phyloP scores from a whole-genome alignment of 2,113 vertebrate genomes.

The rat (Rattus norvegicus) region GRCr8 NC_086024.1:95261001-95261500 shows the following conservation, averaged over 20 bases:
- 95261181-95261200: conserved; percentile 27
- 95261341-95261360: conserved; percentile 12
- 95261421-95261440: not conserved
- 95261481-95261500: conserved; percentile 2
- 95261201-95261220: not conserved
- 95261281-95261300: not conserved
- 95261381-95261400: conserved; percentile 37
- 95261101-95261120: conserved; percentile 33
- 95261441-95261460: not conserved
- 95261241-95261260: not conserved
- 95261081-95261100: not conserved
- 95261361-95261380: conserved; percentile 52
- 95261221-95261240: not conserved
- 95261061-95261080: not conserved
- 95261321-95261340: conserved; percentile 25
- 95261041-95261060: not conserved
- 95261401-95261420: not conserved
- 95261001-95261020: not conserved
- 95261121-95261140: not conserved
- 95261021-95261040: not conserved
- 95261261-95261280: not conserved
- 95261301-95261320: conserved; percentile 26
- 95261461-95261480: conserved; percentile 34
- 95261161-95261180: conserved; percentile 23
- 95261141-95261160: conserved; percentile 23